These are phyloP conservation scores for Melipona quadrifasciata DNA, from an alignment of 1,140 invertebrate genomes.

Conservation along the genomic window DNA sequence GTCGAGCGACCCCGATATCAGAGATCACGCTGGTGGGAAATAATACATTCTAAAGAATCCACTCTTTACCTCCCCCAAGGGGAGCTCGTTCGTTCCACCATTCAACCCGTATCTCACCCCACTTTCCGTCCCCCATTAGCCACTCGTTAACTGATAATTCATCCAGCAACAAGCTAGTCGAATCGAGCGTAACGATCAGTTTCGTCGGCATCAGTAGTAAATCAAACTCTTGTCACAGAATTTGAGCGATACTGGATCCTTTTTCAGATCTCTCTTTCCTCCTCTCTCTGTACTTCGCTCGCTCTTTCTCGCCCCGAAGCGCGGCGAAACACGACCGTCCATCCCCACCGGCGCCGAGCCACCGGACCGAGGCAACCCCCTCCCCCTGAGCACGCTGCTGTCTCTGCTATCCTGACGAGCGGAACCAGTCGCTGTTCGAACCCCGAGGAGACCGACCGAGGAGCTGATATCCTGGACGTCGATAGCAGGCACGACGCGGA, in stretches of 20 bases:
- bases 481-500: slow-evolving; percentile 46
- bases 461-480: slow-evolving; percentile 60
- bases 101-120: not conserved
- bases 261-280: not conserved
- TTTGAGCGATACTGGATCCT: not conserved
- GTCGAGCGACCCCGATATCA: not conserved
- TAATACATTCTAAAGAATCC: not conserved
- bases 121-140: not conserved
- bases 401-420: slow-evolving; percentile 48
- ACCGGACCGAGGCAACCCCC: slow-evolving; percentile 62
- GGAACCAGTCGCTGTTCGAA: slow-evolving; percentile 70
- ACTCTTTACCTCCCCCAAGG: not conserved
- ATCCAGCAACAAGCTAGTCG: not conserved
- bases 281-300: not conserved
- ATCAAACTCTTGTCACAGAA: slow-evolving; percentile 10
- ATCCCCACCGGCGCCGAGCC: slow-evolving; percentile 56
- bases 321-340: slow-evolving; percentile 44
- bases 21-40: not conserved
- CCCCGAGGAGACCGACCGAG: slow-evolving; percentile 57
- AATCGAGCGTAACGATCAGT: slow-evolving; percentile 14
- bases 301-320: slow-evolving; percentile 44
- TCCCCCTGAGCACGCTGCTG: slow-evolving; percentile 53
- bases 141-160: not conserved
- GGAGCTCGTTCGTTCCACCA: not conserved
- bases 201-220: not conserved